phyloP scores from a whole-genome alignment of 2,888 invertebrate genomes.

The Andricus quercusramuli region DNA sequence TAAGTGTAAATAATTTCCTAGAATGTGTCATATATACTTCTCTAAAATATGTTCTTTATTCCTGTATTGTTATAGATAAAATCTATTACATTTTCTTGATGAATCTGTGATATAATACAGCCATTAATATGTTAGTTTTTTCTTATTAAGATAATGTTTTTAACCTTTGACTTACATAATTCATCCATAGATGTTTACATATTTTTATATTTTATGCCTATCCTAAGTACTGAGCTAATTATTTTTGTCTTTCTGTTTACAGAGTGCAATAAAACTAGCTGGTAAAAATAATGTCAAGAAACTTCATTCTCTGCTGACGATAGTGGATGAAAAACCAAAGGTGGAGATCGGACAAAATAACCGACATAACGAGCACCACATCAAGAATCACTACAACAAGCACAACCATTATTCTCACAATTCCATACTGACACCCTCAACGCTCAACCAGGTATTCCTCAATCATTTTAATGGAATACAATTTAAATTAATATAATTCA shows the following conservation, averaged over 20 bases:
- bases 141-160: no score
- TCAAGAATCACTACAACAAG: constrained; percentile 77
- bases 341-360: constrained; percentile 81
- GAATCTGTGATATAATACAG: no score
- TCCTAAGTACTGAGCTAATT: constrained; percentile 43
- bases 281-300: constrained; percentile 82
- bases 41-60: no score
- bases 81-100: no score
- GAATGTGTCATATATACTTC: no score
- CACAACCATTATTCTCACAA: constrained; percentile 77
- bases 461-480: background rate
- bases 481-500: background rate
- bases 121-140: no score
- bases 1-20: no score
- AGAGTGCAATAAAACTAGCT: constrained; percentile 82
- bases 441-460: constrained; percentile 74
- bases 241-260: constrained; percentile 61
- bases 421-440: constrained; percentile 78
- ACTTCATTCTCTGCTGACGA: constrained; percentile 80
- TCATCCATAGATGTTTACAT: no score
- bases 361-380: constrained; percentile 78
- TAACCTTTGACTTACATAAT: no score
- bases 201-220: background rate
- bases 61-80: no score
- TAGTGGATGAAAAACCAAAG: constrained; percentile 81